Percentiles rank a stretch among this genome's conserved stretches.
phyloP scores from a whole-genome alignment of 2,797 vertebrate genomes.

The Acridotheres tristis region DNA sequence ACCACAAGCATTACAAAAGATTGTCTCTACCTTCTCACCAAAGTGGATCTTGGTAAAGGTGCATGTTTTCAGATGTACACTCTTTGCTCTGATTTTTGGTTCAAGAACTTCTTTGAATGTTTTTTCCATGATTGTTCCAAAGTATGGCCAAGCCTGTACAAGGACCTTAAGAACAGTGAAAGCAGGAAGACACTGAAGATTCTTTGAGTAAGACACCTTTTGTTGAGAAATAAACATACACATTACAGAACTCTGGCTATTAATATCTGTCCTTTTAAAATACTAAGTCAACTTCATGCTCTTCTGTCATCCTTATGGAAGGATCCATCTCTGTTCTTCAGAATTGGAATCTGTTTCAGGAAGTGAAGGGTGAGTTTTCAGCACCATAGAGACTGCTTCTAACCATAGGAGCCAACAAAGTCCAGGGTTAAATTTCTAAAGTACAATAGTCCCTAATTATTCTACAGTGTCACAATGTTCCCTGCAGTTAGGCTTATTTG shows the following conservation, averaged over 20 bases:
- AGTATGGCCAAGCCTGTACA: constrained; percentile 93
- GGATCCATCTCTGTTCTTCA: neutral
- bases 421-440: neutral
- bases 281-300: neutral
- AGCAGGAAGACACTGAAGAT: neutral
- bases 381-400: neutral
- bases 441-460: neutral
- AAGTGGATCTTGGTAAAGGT: constrained; percentile 92
- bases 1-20: neutral
- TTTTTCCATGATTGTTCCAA: constrained; percentile 92
- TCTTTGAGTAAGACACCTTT: neutral
- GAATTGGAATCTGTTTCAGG: neutral
- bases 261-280: neutral
- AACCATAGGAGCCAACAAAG: neutral
- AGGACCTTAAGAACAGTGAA: constrained; percentile 78
- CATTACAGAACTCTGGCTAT: neutral
- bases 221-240: neutral
- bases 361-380: neutral
- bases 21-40: constrained; percentile 83
- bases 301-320: neutral
- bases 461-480: neutral
- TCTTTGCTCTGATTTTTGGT: constrained; percentile 82
- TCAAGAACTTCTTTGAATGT: constrained; percentile 88
- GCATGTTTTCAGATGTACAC: constrained; percentile 85
- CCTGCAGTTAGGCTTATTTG: neutral